Percentiles rank a stretch among this genome's conserved stretches.
These are phyloP conservation scores for Heteromormyrus szaboi DNA, from an alignment of 2,797 vertebrate genomes.

Conservation along the genomic window DNA sequence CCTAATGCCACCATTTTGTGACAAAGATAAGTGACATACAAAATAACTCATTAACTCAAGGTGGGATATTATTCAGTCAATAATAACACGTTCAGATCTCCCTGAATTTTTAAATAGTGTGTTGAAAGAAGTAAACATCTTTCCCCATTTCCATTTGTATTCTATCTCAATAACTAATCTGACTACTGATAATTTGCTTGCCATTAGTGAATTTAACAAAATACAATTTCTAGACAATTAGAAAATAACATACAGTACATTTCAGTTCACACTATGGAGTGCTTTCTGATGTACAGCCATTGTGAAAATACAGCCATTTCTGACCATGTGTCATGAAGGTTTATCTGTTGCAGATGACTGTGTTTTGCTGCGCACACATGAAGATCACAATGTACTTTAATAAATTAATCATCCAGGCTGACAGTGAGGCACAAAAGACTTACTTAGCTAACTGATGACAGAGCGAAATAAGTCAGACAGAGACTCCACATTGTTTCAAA, in stretches of 20 bases:
- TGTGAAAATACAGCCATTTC: not conserved
- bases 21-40: not conserved
- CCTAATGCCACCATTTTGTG: not conserved
- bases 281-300: not conserved
- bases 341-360: not conserved
- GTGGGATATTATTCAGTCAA: not conserved
- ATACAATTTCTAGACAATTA: not conserved
- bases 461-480: not conserved
- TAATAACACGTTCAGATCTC: not conserved
- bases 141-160: not conserved
- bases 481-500: not conserved
- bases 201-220: not conserved
- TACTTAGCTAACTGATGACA: not conserved
- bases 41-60: not conserved
- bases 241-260: not conserved
- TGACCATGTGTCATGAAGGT: not conserved
- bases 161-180: not conserved
- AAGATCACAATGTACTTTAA: conserved; percentile 4
- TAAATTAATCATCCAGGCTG: conserved; percentile 1
- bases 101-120: not conserved
- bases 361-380: not conserved
- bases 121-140: not conserved
- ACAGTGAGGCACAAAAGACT: not conserved
- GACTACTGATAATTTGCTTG: not conserved
- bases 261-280: not conserved